phyloP scores from a whole-genome alignment of 1,140 invertebrate species.

The Orius insidiosus region DNA sequence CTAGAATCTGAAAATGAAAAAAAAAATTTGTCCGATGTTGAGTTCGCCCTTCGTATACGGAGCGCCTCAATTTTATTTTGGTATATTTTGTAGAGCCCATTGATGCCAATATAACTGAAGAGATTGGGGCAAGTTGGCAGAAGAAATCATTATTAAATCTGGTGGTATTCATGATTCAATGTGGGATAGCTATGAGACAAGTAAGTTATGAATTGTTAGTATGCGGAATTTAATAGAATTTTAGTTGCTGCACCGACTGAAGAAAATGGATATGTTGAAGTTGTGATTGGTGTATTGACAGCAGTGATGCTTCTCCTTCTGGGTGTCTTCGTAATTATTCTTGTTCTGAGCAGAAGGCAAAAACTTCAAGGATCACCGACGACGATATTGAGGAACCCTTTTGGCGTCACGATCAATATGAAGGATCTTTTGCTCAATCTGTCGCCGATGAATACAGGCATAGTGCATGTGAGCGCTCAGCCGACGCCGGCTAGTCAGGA shows the following conservation, averaged over 20 bases:
- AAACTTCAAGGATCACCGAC: constrained; percentile 43
- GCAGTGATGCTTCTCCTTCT: constrained; percentile 49
- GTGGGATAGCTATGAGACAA: constrained; percentile 36
- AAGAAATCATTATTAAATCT: constrained; percentile 34
- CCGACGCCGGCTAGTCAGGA: constrained; percentile 19
- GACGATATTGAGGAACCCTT: constrained; percentile 41
- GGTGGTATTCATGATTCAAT: constrained; percentile 31
- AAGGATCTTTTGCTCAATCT: constrained; percentile 44
- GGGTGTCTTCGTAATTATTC: constrained; percentile 44
- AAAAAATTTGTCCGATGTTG: no score
- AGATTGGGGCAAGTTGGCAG: constrained; percentile 32
- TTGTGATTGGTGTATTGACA: constrained; percentile 52
- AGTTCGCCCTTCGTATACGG: no score
- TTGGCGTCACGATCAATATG: constrained; percentile 47
- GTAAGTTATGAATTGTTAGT: constrained; percentile 26
- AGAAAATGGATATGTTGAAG: constrained; percentile 45
- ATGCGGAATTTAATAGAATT: constrained; percentile 20
- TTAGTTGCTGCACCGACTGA: constrained; percentile 39
- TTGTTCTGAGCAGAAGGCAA: constrained; percentile 44
- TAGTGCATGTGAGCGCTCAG: constrained; percentile 18
- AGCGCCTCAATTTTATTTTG: background rate
- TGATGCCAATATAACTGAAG: constrained; percentile 40
- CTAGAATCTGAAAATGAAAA: no score
- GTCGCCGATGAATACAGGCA: constrained; percentile 28
- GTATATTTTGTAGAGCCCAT: constrained; percentile 27